Evolutionary conservation across 2,113 vertebrate genomes (phyloP).

Genomic region (Etheostoma spectabile): DNA sequence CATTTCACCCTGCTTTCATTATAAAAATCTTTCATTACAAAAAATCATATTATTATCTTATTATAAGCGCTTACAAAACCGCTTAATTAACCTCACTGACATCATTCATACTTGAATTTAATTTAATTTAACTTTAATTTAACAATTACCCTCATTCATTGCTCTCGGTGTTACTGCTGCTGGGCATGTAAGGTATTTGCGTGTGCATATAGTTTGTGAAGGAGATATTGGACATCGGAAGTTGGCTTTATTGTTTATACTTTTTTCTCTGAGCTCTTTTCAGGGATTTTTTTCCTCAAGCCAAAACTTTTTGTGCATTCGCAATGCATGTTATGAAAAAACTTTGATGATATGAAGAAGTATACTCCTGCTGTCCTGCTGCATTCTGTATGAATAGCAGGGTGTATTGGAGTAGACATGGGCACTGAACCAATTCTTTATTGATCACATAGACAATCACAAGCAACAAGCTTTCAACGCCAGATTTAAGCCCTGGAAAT

Average conservation of each 20-base stretch:
- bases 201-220: neutral
- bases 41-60: slow-evolving; percentile 14
- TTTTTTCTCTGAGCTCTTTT: neutral
- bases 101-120: too few species aligned
- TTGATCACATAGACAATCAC: too few species aligned
- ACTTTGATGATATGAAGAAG: neutral
- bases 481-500: too few species aligned
- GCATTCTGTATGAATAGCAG: neutral
- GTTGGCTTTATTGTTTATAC: neutral
- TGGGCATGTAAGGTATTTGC: neutral
- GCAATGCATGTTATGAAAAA: neutral
- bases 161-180: slow-evolving; percentile 5
- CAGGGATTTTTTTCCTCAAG: neutral
- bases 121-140: too few species aligned
- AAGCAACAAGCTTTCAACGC: too few species aligned
- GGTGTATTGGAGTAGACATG: neutral
- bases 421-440: neutral
- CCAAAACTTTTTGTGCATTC: neutral
- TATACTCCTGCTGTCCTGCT: neutral
- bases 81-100: slow-evolving; percentile 16
- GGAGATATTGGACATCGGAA: neutral
- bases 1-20: slow-evolving; percentile 7
- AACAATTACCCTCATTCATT: neutral
- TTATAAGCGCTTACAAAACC: neutral
- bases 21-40: slow-evolving; percentile 18